A percentile compares a stretch with the other conserved stretches of the same genome.
These are phyloP conservation scores for Catocala nupta DNA, from an alignment of 2,888 invertebrate species.

Conservation along the genomic window DNA sequence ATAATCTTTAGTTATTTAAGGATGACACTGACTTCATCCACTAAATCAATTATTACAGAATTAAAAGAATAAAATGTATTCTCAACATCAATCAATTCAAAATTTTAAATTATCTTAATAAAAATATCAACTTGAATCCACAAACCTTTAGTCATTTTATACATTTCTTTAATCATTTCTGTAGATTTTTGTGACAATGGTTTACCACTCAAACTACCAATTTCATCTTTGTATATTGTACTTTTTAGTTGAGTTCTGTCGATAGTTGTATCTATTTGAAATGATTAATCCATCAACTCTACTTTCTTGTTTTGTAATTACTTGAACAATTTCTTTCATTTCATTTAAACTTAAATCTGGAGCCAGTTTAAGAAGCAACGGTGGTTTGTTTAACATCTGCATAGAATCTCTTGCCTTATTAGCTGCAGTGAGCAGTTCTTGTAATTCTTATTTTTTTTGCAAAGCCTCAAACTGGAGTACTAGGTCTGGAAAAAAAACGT, in stretches of 20 bases:
- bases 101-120: not conserved
- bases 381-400: constrained; percentile 85
- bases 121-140: not conserved
- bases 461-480: no score
- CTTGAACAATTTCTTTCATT: constrained; percentile 92
- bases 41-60: no score
- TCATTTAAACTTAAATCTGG: constrained; percentile 95
- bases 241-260: constrained; percentile 90
- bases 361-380: constrained; percentile 97
- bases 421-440: constrained; percentile 89
- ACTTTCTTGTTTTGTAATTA: constrained; percentile 88
- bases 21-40: no score
- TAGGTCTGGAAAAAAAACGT: no score
- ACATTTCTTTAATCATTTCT: constrained; percentile 95
- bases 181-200: constrained; percentile 95
- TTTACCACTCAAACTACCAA: constrained; percentile 97
- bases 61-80: no score
- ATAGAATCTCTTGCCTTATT: constrained; percentile 88
- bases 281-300: constrained; percentile 97
- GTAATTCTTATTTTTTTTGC: constrained; percentile 90
- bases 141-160: constrained; percentile 92
- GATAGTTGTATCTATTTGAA: constrained; percentile 98
- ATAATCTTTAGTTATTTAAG: no score
- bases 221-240: constrained; percentile 86
- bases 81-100: not conserved